Evolutionary conservation across 35 echinoderm and acorn worm species (phyloP).

Genomic region (Apostichopus parvimensis): DNA sequence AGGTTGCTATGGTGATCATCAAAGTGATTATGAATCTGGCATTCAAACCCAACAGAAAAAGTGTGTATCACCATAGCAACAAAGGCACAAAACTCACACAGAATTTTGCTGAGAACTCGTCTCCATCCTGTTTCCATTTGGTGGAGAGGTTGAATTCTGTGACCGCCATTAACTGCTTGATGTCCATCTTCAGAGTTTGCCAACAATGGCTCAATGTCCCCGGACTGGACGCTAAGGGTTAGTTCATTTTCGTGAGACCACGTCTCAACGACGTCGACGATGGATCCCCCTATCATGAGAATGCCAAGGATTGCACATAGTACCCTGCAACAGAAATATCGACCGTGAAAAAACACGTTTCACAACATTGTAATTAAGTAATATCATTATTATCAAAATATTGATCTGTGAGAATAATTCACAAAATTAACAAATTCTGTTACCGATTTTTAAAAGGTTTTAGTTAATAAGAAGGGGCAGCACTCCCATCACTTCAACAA

Average conservation of each 20-base stretch:
- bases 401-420: too few species aligned
- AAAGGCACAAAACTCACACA: background rate
- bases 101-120: background rate
- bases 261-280: background rate
- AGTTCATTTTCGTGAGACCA: background rate
- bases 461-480: too few species aligned
- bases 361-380: background rate
- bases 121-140: background rate
- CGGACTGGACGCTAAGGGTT: background rate
- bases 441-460: too few species aligned
- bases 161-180: background rate
- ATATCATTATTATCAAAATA: background rate
- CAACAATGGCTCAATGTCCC: constrained; percentile 9
- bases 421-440: too few species aligned
- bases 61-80: too few species aligned
- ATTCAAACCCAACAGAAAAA: too few species aligned
- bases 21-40: too few species aligned
- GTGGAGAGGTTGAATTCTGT: background rate
- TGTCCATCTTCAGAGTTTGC: background rate
- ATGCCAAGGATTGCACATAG: constrained; percentile 8
- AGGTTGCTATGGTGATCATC: too few species aligned
- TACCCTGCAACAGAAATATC: background rate
- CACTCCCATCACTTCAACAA: too few species aligned
- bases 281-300: constrained; percentile 1
- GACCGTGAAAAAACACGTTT: background rate